phyloP scores from a whole-genome alignment of 2,797 vertebrate genomes.

The Danio aesculapii region DNA sequence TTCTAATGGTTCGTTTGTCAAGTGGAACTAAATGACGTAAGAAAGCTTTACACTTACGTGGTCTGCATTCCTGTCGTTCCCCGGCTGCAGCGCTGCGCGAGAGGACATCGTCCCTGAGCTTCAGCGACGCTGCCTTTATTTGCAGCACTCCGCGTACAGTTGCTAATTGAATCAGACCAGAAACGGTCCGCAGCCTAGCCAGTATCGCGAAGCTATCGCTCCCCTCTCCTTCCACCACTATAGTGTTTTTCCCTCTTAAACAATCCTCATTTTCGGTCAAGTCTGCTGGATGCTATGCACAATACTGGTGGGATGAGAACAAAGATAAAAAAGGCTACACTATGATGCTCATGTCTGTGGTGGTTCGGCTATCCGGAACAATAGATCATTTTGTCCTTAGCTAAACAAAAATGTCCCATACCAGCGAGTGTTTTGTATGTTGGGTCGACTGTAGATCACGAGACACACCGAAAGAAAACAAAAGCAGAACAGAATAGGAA shows the following conservation, averaged over 20 bases:
- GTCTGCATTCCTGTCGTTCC: slow-evolving; percentile 87
- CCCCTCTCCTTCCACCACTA: slow-evolving; percentile 43
- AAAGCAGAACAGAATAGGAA: slow-evolving; percentile 5
- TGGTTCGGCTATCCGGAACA: slow-evolving; percentile 25
- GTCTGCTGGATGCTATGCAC: slow-evolving; percentile 55
- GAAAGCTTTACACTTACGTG: slow-evolving; percentile 80
- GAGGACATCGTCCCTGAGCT: slow-evolving; percentile 85
- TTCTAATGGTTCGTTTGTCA: not conserved
- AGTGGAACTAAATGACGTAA: slow-evolving; percentile 24
- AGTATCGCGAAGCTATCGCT: slow-evolving; percentile 48
- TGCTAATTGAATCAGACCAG: slow-evolving; percentile 27
- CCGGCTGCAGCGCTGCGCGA: slow-evolving; percentile 84
- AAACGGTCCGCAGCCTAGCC: slow-evolving; percentile 54
- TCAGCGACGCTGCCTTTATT: slow-evolving; percentile 23
- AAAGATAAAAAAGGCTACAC: not conserved
- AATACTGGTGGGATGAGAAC: not conserved
- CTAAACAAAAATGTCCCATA: slow-evolving; percentile 33
- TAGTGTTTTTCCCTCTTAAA: slow-evolving; percentile 61
- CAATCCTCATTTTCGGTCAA: slow-evolving; percentile 72
- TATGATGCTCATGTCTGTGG: slow-evolving; percentile 32
- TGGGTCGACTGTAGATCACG: not conserved
- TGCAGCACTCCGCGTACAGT: slow-evolving; percentile 42
- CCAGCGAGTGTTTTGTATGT: not conserved
- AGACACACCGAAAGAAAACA: slow-evolving; percentile 10
- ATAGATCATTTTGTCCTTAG: slow-evolving; percentile 23